A percentile compares a stretch with the other conserved stretches of the same genome.
These are phyloP conservation scores for Gobionotothen gibberifrons DNA, from an alignment of 2,797 vertebrate genomes.

Conservation along the genomic window DNA sequence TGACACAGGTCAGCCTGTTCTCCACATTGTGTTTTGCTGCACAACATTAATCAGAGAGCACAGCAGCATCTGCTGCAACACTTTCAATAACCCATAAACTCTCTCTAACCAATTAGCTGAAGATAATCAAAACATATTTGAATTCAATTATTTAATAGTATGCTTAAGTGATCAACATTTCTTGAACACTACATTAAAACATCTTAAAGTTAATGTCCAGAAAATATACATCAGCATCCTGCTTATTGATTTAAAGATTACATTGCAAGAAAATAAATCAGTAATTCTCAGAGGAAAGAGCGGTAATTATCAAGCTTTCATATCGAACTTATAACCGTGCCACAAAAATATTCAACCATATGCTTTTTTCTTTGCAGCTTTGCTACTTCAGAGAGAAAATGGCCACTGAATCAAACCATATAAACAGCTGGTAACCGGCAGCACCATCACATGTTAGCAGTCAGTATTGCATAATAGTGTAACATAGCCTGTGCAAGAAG, in stretches of 20 bases:
- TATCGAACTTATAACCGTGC: slow-evolving; percentile 8
- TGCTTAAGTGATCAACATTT: slow-evolving; percentile 15
- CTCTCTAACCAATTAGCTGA: slow-evolving; percentile 5
- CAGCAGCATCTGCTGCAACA: slow-evolving; percentile 26
- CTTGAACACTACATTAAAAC: slow-evolving; percentile 11
- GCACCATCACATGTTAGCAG: slow-evolving; percentile 15
- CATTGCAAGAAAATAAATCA: too few relatives aligned
- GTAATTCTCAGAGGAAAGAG: too few relatives aligned
- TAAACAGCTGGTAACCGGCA: slow-evolving; percentile 18
- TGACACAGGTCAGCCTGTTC: slow-evolving; percentile 69
- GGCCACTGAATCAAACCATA: background rate
- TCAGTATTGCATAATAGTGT: slow-evolving; percentile 2
- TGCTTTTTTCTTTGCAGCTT: background rate
- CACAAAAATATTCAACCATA: slow-evolving; percentile 18
- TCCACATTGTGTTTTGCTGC: slow-evolving; percentile 40
- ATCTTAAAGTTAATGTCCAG: background rate
- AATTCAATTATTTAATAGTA: slow-evolving; percentile 30
- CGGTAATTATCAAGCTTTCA: background rate
- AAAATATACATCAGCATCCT: background rate
- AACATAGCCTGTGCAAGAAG: slow-evolving; percentile 14
- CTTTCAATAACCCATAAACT: slow-evolving; percentile 33
- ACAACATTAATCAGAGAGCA: slow-evolving; percentile 23
- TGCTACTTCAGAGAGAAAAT: slow-evolving; percentile 7
- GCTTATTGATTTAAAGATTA: slow-evolving; percentile 1
- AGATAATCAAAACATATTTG: slow-evolving; percentile 25